Evolutionary conservation across 2,113 vertebrate species (phyloP).

Genomic region (Puffinus mauretanicus): DNA sequence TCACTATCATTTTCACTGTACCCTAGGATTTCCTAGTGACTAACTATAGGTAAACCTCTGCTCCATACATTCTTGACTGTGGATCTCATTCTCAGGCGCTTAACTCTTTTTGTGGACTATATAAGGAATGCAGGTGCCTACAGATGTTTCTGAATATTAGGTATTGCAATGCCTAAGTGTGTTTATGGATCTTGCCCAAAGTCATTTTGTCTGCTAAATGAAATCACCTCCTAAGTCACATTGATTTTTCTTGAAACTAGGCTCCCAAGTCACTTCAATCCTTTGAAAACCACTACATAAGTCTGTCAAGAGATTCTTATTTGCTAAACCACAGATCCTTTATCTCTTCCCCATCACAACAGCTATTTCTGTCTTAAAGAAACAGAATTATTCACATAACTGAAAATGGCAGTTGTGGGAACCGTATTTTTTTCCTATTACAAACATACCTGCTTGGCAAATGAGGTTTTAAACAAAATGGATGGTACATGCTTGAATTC

Average conservation of each 20-base stretch:
- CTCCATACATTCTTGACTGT: background rate
- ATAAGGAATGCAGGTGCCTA: background rate
- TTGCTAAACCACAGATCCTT: background rate
- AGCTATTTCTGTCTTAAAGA: background rate
- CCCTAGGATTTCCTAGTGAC: background rate
- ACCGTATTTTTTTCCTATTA: background rate
- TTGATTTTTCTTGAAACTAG: constrained; percentile 7
- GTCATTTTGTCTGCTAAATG: background rate
- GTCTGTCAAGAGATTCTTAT: background rate
- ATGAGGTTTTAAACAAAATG: constrained; percentile 11
- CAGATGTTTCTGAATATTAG: background rate
- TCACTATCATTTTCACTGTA: background rate
- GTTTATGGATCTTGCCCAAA: background rate
- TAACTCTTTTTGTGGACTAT: background rate
- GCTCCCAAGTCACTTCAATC: background rate
- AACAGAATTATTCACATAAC: background rate
- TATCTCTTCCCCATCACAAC: background rate
- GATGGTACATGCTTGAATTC: background rate
- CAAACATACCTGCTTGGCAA: background rate
- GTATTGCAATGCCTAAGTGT: background rate
- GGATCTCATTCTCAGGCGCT: background rate
- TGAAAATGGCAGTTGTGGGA: background rate
- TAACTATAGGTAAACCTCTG: background rate
- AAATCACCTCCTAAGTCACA: background rate
- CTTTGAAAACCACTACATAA: background rate